Evolutionary conservation across 2,113 vertebrate species (phyloP), one percentile per base, ranked within the genome.

Genomic region (Heloderma charlesbogerti): DNA sequence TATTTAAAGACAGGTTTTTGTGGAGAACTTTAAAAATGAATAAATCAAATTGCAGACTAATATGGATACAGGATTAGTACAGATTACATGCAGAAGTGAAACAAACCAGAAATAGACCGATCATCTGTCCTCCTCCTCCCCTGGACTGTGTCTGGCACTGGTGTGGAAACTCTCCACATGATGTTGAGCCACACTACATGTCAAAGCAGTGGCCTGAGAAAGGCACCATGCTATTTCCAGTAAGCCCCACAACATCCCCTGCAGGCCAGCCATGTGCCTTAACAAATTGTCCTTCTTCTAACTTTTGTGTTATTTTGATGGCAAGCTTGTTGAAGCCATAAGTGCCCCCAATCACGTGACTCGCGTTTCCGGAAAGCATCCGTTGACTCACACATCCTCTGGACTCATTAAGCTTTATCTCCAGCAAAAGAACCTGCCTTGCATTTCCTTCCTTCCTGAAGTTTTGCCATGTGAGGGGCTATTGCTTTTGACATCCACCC

Each of bases 351-450:
- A 60, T 71, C 74, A 71, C 63, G 31, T 4, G 9, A 15, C 43
- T 78, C 43, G 48, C 2, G 25, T 90, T 90, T 90, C 75, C 89
- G 69, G 89, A 85, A 80, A 40, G 29, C 29, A 79, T 69, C 74
- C 89, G 63, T 79, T 71, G 54, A 54, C 84, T 79, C 78, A 54
- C 45, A 90, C 84, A 90, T 86, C 84, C n/a, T 45, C n/a, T 86
- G 34, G 74, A 66, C 74, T 95, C 93, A 94, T 97, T 86, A 86
- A 71, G 74, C 22, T 25, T 90, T 90, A 86, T 90, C 89, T 90
- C 74, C 27, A 90, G n/a, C 20, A 25, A 69, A 79, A 86, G 89
- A 86, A 80, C 89, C 89, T 90, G 83, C 74, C 77, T 90, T 57
- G 45, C 37, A 34, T 90, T 90, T 90, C 89, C 89, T 90, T 90